These are phyloP conservation scores for Drymodes brunneopygia DNA, from an alignment of 2,113 vertebrate genomes.

Conservation along the genomic window DNA sequence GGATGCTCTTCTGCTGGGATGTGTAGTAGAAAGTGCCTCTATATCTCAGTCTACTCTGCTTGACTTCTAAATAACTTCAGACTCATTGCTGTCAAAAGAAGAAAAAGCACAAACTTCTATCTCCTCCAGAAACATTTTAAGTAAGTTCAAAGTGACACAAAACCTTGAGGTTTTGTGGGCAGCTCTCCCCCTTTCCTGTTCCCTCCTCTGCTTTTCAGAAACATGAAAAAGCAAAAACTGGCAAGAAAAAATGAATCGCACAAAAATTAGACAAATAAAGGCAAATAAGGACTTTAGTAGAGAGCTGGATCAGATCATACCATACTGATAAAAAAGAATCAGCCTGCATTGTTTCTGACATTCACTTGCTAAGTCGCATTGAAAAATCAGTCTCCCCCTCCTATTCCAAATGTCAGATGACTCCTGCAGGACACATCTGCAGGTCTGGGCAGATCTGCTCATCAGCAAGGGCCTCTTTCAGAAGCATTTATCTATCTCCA, in stretches of 20 bases:
- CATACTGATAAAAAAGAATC: neutral
- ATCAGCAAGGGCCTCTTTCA: neutral
- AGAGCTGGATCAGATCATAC: neutral
- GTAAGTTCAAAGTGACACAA: neutral
- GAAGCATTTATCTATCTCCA: neutral
- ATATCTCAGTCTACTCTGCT: neutral
- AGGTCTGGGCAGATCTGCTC: neutral
- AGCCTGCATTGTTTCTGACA: neutral
- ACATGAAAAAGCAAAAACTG: neutral
- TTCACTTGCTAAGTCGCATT: accelerated
- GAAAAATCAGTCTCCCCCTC: neutral
- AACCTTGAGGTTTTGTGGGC: neutral
- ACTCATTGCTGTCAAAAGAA: neutral
- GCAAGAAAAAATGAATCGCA: neutral
- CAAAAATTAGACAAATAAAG: neutral
- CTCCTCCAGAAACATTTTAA: neutral
- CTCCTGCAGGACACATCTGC: neutral
- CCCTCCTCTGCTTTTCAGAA: neutral
- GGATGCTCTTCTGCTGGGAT: neutral
- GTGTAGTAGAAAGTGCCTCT: neutral
- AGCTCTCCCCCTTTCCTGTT: neutral
- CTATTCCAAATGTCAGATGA: neutral
- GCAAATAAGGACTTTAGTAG: neutral
- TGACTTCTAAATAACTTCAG: neutral
- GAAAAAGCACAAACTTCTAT: neutral